Conservation (phyloP, 2,113 vertebrate genomes). For the Oncorhynchus clarkii region DNA sequence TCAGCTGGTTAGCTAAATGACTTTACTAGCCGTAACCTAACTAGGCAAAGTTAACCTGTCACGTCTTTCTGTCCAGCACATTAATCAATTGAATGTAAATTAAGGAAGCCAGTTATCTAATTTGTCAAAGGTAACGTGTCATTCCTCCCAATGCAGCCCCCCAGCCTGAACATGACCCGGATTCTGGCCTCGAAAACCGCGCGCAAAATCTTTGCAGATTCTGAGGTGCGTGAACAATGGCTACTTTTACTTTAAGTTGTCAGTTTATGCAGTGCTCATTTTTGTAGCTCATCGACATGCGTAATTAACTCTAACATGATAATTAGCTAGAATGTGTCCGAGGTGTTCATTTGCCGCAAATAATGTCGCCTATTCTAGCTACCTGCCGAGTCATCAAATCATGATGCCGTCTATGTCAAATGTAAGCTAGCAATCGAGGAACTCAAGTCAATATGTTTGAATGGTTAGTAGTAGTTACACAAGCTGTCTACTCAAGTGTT, state of each 20-base stretch:
- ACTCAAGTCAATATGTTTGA: too few species aligned
- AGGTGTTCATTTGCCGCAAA: slow-evolving; percentile 11
- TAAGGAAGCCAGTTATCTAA: too few species aligned
- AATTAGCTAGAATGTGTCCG: neutral
- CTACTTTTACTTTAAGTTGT: too few species aligned
- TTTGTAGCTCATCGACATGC: neutral
- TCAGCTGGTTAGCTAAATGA: too few species aligned
- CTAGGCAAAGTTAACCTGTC: too few species aligned
- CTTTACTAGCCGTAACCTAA: too few species aligned
- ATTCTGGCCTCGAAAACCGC: slow-evolving; percentile 84
- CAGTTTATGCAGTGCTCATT: neutral
- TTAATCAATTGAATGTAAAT: neutral
- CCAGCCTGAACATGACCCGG: slow-evolving; percentile 72
- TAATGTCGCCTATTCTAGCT: neutral
- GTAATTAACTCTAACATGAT: neutral
- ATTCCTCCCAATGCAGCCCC: slow-evolving; percentile 75
- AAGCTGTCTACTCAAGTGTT: too few species aligned
- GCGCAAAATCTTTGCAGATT: slow-evolving; percentile 83
- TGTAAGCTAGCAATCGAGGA: too few species aligned
- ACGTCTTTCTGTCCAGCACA: too few species aligned
- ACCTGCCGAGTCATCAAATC: neutral
- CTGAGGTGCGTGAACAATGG: slow-evolving; percentile 66
- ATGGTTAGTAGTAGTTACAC: too few species aligned
- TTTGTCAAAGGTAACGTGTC: neutral
- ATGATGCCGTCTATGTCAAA: too few species aligned